Conservation (phyloP, 2,888 invertebrate species). For the Drosophila cyrtoloma region DNA sequence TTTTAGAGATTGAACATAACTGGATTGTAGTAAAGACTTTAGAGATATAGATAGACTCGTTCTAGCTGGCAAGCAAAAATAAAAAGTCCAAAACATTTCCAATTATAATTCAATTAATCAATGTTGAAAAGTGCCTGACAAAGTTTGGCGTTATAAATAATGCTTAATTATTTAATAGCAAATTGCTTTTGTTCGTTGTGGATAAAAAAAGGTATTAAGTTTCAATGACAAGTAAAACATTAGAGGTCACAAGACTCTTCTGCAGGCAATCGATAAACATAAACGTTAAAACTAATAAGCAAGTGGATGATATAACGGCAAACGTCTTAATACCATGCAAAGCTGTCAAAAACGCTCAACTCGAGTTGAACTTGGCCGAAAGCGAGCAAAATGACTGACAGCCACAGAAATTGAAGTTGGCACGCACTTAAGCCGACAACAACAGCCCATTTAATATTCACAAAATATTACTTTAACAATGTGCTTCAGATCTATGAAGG, state of each 20-base stretch:
- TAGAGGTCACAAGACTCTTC: constrained; percentile 27
- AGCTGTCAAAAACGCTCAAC: constrained; percentile 57
- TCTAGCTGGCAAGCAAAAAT: fast-evolving
- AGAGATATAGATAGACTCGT: background rate
- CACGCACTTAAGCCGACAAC: constrained; percentile 43
- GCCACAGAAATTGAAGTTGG: constrained; percentile 42
- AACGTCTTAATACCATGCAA: constrained; percentile 51
- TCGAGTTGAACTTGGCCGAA: constrained; percentile 20
- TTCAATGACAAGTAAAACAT: constrained; percentile 35
- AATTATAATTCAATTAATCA: background rate
- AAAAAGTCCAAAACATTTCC: background rate
- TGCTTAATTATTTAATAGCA: constrained; percentile 6
- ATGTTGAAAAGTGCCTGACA: background rate
- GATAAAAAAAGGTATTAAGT: background rate
- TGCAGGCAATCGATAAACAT: constrained; percentile 41
- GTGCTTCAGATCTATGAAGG: constrained; percentile 18
- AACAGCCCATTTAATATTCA: constrained; percentile 1
- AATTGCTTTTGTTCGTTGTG: constrained; percentile 21
- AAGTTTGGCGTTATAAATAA: constrained; percentile 8
- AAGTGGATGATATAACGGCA: constrained; percentile 23
- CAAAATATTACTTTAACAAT: constrained; percentile 4
- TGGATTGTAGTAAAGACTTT: background rate
- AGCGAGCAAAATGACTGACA: constrained; percentile 49
- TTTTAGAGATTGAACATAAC: no score
- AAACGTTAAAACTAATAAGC: constrained; percentile 53